Conservation (phyloP, 2,888 invertebrate species). For the Heliconius hortense region DNA sequence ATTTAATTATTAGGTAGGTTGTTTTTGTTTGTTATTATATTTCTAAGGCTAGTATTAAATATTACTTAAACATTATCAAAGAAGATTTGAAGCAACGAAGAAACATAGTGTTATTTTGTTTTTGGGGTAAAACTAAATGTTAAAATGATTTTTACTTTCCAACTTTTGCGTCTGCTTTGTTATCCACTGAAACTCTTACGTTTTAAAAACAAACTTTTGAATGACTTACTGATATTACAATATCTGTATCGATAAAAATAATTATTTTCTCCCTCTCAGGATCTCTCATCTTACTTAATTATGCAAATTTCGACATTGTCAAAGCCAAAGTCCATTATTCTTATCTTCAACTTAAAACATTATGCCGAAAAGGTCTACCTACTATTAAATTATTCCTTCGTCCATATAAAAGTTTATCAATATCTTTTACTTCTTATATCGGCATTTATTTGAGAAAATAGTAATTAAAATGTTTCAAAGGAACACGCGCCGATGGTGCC, state of each 20-base stretch:
- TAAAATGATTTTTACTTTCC: too few species aligned
- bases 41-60: neutral
- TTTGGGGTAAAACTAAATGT: neutral
- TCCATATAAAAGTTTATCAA: constrained; percentile 22
- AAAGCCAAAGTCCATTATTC: constrained; percentile 15
- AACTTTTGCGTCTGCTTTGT: too few species aligned
- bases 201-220: neutral
- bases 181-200: too few species aligned
- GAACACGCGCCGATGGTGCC: constrained; percentile 35
- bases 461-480: constrained; percentile 46
- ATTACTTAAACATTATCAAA: neutral
- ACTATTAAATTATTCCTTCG: constrained; percentile 9
- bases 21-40: neutral
- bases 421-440: constrained; percentile 20
- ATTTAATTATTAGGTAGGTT: neutral
- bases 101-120: neutral
- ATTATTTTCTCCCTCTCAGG: neutral
- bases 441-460: constrained; percentile 43
- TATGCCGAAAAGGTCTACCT: neutral
- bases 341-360: neutral
- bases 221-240: neutral
- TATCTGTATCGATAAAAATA: neutral
- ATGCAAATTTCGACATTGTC: constrained; percentile 11
- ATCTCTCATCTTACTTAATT: neutral
- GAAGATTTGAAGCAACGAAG: neutral